Conservation (phyloP, 2,888 invertebrate species). For the Agriopis leucophaearia region DNA sequence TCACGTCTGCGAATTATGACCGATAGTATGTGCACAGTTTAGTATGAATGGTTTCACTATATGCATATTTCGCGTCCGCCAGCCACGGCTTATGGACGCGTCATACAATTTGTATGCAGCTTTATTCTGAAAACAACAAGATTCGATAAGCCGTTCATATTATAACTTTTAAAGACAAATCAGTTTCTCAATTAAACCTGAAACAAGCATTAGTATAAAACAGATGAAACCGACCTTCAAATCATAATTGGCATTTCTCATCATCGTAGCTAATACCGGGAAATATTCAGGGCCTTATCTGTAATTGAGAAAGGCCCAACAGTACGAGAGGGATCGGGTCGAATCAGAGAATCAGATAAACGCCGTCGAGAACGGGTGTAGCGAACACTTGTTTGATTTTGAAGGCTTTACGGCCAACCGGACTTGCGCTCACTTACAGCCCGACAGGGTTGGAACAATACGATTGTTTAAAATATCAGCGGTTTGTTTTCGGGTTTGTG, state of each 20-base stretch:
- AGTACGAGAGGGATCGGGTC: slow-evolving; percentile 50
- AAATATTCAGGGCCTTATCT: slow-evolving; percentile 61
- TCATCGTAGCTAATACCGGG: slow-evolving; percentile 47
- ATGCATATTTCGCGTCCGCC: no score
- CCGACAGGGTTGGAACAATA: slow-evolving; percentile 42
- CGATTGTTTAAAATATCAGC: slow-evolving; percentile 32
- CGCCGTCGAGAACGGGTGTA: slow-evolving; percentile 51
- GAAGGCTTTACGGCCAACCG: slow-evolving; percentile 57
- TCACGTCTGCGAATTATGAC: no score
- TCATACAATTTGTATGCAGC: no score
- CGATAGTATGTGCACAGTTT: no score
- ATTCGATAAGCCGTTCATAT: no score
- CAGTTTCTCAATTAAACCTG: background rate
- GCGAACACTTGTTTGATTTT: slow-evolving; percentile 73
- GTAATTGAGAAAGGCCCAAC: slow-evolving; percentile 59
- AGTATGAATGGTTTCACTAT: no score
- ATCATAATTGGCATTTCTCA: slow-evolving; percentile 54
- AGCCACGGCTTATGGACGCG: no score
- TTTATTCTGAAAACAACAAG: no score
- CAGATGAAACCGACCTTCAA: slow-evolving; percentile 31
- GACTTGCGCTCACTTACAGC: slow-evolving; percentile 64
- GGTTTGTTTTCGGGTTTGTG: slow-evolving; percentile 16
- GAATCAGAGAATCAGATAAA: slow-evolving; percentile 64
- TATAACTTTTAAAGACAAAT: background rate
- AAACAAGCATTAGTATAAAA: slow-evolving; percentile 15